Base-by-base conservation (phyloP, 2,888 invertebrate genomes). In the Caenorhabditis sp. region DNA sequence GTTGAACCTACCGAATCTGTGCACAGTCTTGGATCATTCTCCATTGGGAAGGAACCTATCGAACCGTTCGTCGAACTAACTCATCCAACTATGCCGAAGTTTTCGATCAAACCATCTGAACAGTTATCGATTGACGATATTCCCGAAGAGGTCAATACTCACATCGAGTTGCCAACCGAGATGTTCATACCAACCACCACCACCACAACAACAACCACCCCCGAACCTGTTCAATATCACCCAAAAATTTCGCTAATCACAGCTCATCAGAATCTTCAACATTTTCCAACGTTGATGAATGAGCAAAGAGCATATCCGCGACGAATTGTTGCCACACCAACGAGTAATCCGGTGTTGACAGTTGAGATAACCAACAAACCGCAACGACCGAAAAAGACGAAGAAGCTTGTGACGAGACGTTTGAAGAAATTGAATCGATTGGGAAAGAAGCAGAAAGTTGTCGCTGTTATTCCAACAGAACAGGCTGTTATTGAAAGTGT, bases 281-380 rank as follows among this genome's bases (percentile, higher is more conserved):
- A 61, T 14, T 73, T 73, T 55, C 73, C 73, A 19, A 73, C 61
- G 8, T 14, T 73, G 55, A 73, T 73, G 73, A 73, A 73, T 51
- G 73, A 73, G 19, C 73, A 73, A 27, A 24, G 64, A 55, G n/a
- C 19, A 17, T 26, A 31, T 21, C 36, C 24, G 6, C 6, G 58
- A 36, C 36, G 21, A 21, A 21, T 37, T 58, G 55, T 26, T 8
- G 1, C 31, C 4, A 31, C 55, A 26, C 24, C 26, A 55, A 51
- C 51, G 4, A 55, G 14, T 55, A n/a, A 55, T 4, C 26, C 55
- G 8, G 17, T 21, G 24, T 50, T 73, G 4, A 73, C 68, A 19
- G 63, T 69, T 1, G 69, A 74, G 37, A 69, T 74, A 5, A 63
- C 69, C 0, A 66, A 67, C 8, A 68, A 64, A 31, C 36, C 69